Evolutionary conservation across 92 coral and sea anemone genomes (phyloP), one percentile per base, ranked within the genome.

Genomic region (Umimayanthus kanabou): DNA sequence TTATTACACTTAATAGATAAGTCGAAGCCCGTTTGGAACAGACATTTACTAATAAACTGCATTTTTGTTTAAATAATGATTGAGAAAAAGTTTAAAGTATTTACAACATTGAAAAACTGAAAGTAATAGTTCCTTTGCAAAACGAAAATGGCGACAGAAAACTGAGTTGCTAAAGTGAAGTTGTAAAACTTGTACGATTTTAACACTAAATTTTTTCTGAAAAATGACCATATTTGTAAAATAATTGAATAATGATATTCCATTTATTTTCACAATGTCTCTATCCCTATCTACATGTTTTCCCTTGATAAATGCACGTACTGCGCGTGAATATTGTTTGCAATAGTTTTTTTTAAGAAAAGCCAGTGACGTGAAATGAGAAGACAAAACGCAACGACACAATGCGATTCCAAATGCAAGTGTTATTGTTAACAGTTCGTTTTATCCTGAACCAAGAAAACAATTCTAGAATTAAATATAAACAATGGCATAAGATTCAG

Each of bases 401-500:
- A 6, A 4, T 6, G 66, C 58, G 47, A 23, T 45, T 70, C 42
- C 18, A 26, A 70, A 30, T 28, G 43, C 78, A 70, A 83, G 77
- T 69, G 65, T 64, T 50, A 69, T 13, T 65, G n/a, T 61, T 64
- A 82, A n/a, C 75, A 42, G 28, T 71, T n/a, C 39, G 39, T 26
- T 43, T 69, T 28, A 45, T 28, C 65, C 42, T 55, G 26, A 61
- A 57, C 13, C 30, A 23, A 26, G 78, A 73, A 47, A 28, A 50
- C 58, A 83, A 50, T 61, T 64, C 23, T 1, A 25, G 64, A 82
- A 39, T 28, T 15, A 22, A 70, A 26, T 39, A 7, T 15, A 15
- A 42, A 82, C 57, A 66, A 82, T 66, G 39, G 29, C 9, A 65
- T 4, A 67, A 18, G 77, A 82, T 23, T 82, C 86, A 81, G 30